Base-by-base conservation (phyloP, 2,113 vertebrate genomes). In the Montifringilla adamsi region DNA sequence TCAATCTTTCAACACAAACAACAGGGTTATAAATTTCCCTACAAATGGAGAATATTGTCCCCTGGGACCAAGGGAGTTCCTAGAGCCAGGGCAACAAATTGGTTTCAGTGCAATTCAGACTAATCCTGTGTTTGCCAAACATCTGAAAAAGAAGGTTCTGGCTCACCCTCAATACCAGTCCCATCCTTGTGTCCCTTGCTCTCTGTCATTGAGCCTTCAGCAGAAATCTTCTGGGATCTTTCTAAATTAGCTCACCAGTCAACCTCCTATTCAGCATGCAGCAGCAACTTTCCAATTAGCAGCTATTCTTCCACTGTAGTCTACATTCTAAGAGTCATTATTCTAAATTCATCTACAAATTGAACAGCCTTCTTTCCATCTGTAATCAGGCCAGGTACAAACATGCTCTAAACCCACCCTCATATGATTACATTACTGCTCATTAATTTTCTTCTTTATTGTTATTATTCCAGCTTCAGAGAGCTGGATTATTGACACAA, bases 281-380 rank as follows among this genome's bases (percentile, higher is more conserved):
- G 72, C 39, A 96, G 56, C 60, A 76, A 39, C 90, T 94, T 90
- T 66, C 94, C 81, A 97, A 91, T 94, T 96, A 97, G 81, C 83
- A 91, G 46, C 74, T 92, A 63, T 90, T 93, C 77, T 84, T 80
- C 69, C 63, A 64, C 68, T 55, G n/a, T 50, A 81, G 37, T 82
- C 81, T 89, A 90, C 27, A 63, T n/a, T 84, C 64, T 23, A 77
- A 89, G 43, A 72, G 49, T 88, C 83, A 89, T 95, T 96, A 96
- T 87, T 96, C 77, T 95, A 90, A 95, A 93, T 90, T 93, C 87
- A 93, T 76, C 85, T 69, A 69, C 77, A 89, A 44, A 89, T 47
- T 80, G 72, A 95, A 83, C 74, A 84, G 33, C 20, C 23, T 22
- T 93, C 83, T 78, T 83, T 68, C 79, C 46, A 85, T 72, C 78